Evolutionary conservation across 2,797 vertebrate species (phyloP), one percentile per base, ranked within the genome.

Genomic region (Gorsachius magnificus): DNA sequence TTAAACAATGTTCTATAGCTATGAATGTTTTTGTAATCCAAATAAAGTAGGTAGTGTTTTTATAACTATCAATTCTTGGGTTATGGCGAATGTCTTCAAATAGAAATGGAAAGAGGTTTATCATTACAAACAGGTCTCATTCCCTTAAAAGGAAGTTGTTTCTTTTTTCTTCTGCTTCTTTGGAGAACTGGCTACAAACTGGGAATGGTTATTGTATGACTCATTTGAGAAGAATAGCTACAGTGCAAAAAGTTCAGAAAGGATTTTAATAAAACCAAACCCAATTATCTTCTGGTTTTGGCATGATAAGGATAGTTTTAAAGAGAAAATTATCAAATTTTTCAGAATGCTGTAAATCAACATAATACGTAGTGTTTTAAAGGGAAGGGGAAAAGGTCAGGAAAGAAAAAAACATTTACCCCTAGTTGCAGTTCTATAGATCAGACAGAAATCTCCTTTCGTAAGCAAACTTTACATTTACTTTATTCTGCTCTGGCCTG

Each of bases 71-170:
- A 96, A 26, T 83, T 96, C 96, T 85, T 96, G 79, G 85, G 88
- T 95, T 97, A 95, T 95, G 94, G 95, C 97, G 97, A 97, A 95
- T 97, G 83, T 88, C 94, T 97, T 97, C 95, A 96, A 96, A 97
- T 88, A 95, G 97, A 97, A 97, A 93, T 83, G 88, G 96, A 97
- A 95, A 95, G 96, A 97, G 74, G 95, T 97, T 98, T 98, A 98
- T 98, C 98, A 89, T 95, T 96, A 96, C 96, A 98, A 98, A 96
- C 95, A 98, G 98, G 98, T 98, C 98, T 98, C 96, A 98, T 95
- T 98, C 97, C 98, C 99, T 98, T 99, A 99, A 99, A 99, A 99
- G 99, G 99, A 98, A 98, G 96, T 97, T 97, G 98, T 98, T 98
- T 97, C 96, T 97, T 98, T 98, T 99, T 98, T 97, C 97, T 98